Conservation (phyloP, 2,888 invertebrate genomes). For the Lasius fuliginosus region DNA sequence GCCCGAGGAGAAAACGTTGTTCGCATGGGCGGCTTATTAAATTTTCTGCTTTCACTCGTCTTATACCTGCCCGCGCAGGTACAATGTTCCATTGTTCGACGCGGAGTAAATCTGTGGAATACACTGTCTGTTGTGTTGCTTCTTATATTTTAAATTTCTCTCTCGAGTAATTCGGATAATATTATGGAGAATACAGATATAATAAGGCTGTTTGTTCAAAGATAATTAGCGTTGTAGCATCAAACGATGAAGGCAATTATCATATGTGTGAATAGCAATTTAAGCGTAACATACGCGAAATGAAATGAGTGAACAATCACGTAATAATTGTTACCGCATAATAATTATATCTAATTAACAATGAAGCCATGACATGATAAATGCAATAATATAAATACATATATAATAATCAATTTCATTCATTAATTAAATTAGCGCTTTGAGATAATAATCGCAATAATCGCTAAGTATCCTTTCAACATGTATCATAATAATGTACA, state of each 20-base stretch:
- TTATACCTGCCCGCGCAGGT: slow-evolving; percentile 28
- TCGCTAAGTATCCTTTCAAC: background rate
- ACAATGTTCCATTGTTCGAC: slow-evolving; percentile 52
- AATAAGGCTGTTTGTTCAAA: slow-evolving; percentile 33
- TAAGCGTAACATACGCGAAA: slow-evolving; percentile 21
- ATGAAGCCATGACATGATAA: slow-evolving; percentile 1
- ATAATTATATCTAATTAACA: slow-evolving; percentile 40
- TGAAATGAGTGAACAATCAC: slow-evolving; percentile 37
- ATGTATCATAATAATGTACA: background rate
- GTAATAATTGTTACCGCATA: background rate
- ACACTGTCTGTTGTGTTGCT: background rate
- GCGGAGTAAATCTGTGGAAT: background rate
- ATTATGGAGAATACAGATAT: background rate
- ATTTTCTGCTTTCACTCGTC: slow-evolving; percentile 61
- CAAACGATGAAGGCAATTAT: slow-evolving; percentile 33
- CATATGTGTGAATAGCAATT: slow-evolving; percentile 21
- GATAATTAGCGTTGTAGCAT: slow-evolving; percentile 29
- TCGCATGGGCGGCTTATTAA: slow-evolving; percentile 63
- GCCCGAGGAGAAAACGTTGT: slow-evolving; percentile 43
- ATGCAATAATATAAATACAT: background rate
- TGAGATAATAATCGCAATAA: background rate
- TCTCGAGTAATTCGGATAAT: slow-evolving; percentile 22
- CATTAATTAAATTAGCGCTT: slow-evolving; percentile 4
- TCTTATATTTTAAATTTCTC: slow-evolving; percentile 36
- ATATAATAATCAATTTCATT: slow-evolving; percentile 2